phyloP scores from a whole-genome alignment of 2,888 invertebrate species.

The Euzetes globulus region DNA sequence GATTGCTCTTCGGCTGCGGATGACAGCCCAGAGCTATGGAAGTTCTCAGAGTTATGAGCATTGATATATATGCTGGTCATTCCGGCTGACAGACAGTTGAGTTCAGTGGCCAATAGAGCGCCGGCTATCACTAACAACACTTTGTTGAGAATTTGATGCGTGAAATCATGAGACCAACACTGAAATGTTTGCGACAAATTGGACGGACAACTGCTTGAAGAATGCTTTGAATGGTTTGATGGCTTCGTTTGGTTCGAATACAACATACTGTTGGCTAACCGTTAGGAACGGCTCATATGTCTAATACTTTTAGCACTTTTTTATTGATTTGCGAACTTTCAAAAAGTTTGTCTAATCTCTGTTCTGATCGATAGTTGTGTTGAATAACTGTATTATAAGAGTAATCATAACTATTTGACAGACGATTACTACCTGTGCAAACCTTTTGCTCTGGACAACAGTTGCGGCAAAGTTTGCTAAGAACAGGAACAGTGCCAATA shows the following conservation, averaged over 20 bases:
- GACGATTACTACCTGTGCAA: neutral
- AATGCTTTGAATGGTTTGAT: neutral
- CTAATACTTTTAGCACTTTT: neutral
- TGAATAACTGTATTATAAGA: neutral
- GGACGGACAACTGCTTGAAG: neutral
- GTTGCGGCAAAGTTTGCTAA: neutral
- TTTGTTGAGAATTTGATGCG: constrained; percentile 13
- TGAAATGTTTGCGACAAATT: constrained; percentile 4
- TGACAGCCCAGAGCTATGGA: neutral
- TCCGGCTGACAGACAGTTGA: neutral
- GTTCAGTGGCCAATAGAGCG: constrained; percentile 17
- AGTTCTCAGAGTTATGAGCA: neutral
- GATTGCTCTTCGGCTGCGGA: neutral
- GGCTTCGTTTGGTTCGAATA: neutral
- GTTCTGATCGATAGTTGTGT: neutral
- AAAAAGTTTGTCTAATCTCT: neutral
- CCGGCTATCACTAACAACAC: constrained; percentile 16
- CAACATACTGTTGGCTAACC: constrained; percentile 12
- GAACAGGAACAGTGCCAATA: neutral
- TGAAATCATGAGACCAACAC: neutral
- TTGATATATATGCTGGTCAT: constrained; percentile 16
- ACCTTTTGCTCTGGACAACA: neutral
- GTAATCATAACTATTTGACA: neutral
- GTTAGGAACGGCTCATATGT: constrained; percentile 9
- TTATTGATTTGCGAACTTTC: neutral